phyloP scores from a whole-genome alignment of 2,888 invertebrate species.

The Philaethria dido region DNA sequence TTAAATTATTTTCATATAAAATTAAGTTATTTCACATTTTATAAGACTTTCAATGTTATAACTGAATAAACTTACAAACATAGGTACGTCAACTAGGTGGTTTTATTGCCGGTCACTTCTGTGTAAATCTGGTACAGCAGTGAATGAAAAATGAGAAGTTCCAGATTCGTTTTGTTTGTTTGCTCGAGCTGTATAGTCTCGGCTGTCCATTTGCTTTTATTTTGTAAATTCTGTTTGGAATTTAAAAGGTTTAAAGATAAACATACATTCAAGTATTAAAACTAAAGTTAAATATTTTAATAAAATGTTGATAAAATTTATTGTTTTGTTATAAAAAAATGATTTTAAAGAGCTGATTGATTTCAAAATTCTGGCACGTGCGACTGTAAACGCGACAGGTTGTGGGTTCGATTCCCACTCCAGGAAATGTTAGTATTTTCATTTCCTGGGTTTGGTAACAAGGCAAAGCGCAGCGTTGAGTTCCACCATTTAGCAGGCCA shows the following conservation, averaged over 20 bases:
- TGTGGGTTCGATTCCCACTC: no score
- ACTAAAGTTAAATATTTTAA: neutral
- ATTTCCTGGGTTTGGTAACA: no score
- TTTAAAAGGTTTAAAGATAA: conserved; percentile 6
- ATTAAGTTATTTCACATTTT: neutral
- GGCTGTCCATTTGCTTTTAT: conserved; percentile 2
- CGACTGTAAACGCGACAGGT: no score
- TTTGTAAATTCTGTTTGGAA: neutral
- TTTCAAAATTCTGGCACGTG: no score
- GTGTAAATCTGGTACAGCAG: conserved; percentile 21
- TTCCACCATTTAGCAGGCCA: no score
- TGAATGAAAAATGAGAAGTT: conserved; percentile 20
- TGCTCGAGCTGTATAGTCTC: neutral
- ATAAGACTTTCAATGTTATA: neutral
- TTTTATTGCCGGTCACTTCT: conserved; percentile 12
- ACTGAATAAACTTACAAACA: neutral
- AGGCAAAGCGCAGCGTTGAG: no score
- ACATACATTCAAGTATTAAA: neutral
- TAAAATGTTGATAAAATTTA: neutral
- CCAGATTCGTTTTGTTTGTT: conserved; percentile 16
- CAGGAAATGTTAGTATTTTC: no score
- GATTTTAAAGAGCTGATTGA: no score
- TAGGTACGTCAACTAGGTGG: neutral
- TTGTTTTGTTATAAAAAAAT: no score
- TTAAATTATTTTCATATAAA: no score